phyloP scores from a whole-genome alignment of 2,113 vertebrate genomes.

The Chlorodrepanis virens region DNA sequence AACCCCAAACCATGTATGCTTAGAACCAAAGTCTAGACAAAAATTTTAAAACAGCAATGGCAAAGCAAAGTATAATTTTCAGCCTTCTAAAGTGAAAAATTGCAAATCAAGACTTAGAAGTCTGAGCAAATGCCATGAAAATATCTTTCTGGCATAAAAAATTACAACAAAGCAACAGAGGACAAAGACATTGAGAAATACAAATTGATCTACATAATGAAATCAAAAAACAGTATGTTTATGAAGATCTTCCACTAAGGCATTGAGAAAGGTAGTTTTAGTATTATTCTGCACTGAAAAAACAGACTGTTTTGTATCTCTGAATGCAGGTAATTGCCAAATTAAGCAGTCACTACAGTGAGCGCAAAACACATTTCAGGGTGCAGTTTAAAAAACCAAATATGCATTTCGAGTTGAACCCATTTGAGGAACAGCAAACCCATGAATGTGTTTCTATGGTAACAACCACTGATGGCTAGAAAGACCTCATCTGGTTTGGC shows the following conservation, averaged over 20 bases:
- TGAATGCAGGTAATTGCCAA: neutral
- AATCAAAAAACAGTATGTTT: neutral
- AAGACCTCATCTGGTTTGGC: neutral
- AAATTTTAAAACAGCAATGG: neutral
- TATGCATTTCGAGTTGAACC: neutral
- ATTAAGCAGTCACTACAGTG: constrained; percentile 16
- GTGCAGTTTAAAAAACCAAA: neutral
- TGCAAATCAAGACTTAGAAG: neutral
- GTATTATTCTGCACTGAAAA: neutral
- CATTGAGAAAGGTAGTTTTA: neutral
- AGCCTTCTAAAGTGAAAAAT: neutral
- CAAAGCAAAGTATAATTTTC: neutral
- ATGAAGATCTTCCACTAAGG: neutral
- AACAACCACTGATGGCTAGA: constrained; percentile 3
- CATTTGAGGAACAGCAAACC: constrained; percentile 2
- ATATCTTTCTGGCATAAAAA: neutral
- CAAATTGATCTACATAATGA: neutral
- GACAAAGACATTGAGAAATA: neutral
- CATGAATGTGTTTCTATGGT: neutral
- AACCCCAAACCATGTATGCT: neutral
- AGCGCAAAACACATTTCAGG: neutral
- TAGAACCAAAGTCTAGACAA: neutral
- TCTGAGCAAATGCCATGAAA: neutral
- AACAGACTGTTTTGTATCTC: neutral
- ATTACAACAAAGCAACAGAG: constrained; percentile 5